Conservation (phyloP, 2,888 invertebrate genomes). For the Phymatocera aterrima region DNA sequence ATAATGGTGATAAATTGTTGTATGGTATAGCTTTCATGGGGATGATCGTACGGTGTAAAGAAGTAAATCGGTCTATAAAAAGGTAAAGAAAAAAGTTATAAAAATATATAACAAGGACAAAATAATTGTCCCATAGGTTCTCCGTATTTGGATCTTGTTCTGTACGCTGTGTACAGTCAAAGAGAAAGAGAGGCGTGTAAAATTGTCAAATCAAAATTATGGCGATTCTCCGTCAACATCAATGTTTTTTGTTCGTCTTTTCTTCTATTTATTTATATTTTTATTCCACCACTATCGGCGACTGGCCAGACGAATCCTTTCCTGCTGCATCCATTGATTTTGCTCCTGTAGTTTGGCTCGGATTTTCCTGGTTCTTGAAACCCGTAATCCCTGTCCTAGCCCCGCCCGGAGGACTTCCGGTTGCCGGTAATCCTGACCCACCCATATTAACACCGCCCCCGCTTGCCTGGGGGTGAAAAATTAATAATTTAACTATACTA, state of each 20-base stretch:
- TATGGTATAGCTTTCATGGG: too few species aligned
- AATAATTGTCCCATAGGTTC: too few species aligned
- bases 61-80: not conserved
- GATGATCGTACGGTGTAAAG: not conserved
- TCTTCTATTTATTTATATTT: not conserved
- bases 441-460: constrained; percentile 50
- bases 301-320: constrained; percentile 56
- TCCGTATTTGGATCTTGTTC: too few species aligned
- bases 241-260: not conserved
- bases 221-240: not conserved
- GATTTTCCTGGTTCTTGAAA: constrained; percentile 58
- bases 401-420: constrained; percentile 56
- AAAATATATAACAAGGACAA: too few species aligned
- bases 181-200: too few species aligned
- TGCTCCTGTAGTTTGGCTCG: constrained; percentile 52
- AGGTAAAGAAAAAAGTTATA: too few species aligned
- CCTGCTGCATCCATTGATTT: constrained; percentile 56
- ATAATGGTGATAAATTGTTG: not conserved
- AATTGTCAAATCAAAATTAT: not conserved
- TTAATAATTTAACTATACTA: not conserved
- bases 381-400: constrained; percentile 55
- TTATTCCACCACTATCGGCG: constrained; percentile 55
- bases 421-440: constrained; percentile 54
- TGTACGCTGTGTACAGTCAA: too few species aligned
- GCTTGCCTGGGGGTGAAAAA: constrained; percentile 52